Evolutionary conservation across 2,888 invertebrate species (phyloP), one percentile per base, ranked within the genome.

Genomic region (Nemotelus nigrinus): DNA sequence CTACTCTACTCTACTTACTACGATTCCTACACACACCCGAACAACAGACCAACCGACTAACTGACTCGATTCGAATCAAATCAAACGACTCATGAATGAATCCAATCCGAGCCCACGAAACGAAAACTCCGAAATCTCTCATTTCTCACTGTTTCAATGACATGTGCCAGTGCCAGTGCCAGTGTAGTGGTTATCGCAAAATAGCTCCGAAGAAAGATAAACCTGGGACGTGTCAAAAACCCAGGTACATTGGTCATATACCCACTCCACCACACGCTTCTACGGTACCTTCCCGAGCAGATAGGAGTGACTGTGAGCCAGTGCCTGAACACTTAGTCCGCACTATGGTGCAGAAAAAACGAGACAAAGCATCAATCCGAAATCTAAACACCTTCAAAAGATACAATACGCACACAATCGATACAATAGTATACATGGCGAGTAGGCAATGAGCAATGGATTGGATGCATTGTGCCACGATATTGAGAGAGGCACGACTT

Each of bases 401-500:
- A 70, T 70, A 70, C 70, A 70, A 70, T 70, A 70, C 55, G 50
- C 70, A 70, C 67, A 67, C 70, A 70, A 70, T 70, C 70, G 70
- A 53, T 55, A 70, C 70, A 70, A 70, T 70, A 70, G 53, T 55
- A 25, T 25, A 53, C 47, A 70, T 70, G 55, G 70, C 70, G 55
- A 70, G 70, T 53, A 70, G 55, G 70, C 70, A 70, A 70, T 70
- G 70, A 70, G 70, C 70, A 70, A 55, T 70, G 55, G 53, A 70
- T 55, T 70, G 70, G 55, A 50, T 41, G 78, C 67, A 78, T 78
- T 76, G 78, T 75, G 63, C 25, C 25, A 25, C 25, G 25, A 25
- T 25, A 25, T 63, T 25, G 78, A 78, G 76, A 78, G 76, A 78
- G 65, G 70, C 70, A 44, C 10, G 78, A 76, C 65, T 76, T 76